phyloP scores from a whole-genome alignment of 1,140 invertebrate genomes.

The Caerostris extrusa region DNA sequence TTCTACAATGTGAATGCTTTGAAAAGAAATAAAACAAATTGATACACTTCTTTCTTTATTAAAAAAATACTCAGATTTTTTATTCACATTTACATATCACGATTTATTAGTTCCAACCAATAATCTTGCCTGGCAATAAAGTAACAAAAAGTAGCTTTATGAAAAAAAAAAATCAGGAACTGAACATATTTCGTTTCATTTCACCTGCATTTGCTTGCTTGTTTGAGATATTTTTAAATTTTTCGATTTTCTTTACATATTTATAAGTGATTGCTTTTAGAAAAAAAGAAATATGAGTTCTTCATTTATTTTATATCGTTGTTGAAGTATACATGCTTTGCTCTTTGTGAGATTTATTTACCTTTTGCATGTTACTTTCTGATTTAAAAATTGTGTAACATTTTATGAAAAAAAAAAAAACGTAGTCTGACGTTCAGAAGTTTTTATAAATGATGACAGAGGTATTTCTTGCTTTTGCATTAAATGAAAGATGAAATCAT shows the following conservation, averaged over 20 bases:
- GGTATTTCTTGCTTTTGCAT: background rate
- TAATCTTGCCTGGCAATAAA: background rate
- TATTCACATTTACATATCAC: background rate
- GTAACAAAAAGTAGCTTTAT: background rate
- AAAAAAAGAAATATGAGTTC: background rate
- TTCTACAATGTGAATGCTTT: too few relatives aligned
- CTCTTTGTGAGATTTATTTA: background rate
- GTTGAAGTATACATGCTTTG: background rate
- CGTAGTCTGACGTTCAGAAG: background rate
- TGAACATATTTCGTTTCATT: background rate
- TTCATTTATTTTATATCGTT: background rate
- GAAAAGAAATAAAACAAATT: too few relatives aligned
- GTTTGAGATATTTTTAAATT: background rate
- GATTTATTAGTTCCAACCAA: background rate
- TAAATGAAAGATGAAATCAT: background rate
- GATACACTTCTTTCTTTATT: background rate
- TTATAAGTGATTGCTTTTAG: background rate
- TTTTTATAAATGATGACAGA: background rate
- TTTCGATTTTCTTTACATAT: background rate
- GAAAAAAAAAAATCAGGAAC: background rate
- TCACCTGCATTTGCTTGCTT: background rate
- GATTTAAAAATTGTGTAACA: background rate
- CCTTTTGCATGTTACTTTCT: background rate
- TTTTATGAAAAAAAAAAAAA: background rate
- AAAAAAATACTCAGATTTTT: background rate